These are phyloP conservation scores for Magallana ariakensis DNA, from an alignment of 1,140 invertebrate species.

Conservation along the genomic window DNA sequence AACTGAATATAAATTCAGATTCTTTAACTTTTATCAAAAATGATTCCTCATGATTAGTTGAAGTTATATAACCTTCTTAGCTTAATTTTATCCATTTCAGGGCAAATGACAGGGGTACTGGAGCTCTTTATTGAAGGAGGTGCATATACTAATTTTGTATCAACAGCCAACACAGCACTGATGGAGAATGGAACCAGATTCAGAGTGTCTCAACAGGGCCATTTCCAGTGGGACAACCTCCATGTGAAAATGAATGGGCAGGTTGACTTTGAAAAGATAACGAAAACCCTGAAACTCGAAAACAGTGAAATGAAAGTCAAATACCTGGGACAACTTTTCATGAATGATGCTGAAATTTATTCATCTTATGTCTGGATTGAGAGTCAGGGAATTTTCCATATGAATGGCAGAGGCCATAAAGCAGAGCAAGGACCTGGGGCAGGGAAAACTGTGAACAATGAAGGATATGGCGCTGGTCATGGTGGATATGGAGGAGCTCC, in stretches of 20 bases:
- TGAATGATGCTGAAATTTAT: slow-evolving; percentile 69
- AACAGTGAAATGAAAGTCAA: slow-evolving; percentile 66
- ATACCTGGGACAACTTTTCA: slow-evolving; percentile 68
- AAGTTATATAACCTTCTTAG: too few species aligned
- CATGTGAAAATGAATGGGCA: slow-evolving; percentile 63
- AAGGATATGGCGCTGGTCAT: slow-evolving; percentile 70
- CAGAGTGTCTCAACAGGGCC: slow-evolving; percentile 62
- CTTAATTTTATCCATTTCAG: too few species aligned
- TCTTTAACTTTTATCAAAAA: too few species aligned
- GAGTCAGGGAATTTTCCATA: slow-evolving; percentile 68
- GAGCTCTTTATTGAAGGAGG: slow-evolving; percentile 66
- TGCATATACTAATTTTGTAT: slow-evolving; percentile 61
- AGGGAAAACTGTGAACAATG: slow-evolving; percentile 60
- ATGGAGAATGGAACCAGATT: slow-evolving; percentile 65
- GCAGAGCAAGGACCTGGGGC: slow-evolving; percentile 63
- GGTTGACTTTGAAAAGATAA: slow-evolving; percentile 65
- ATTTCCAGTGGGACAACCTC: slow-evolving; percentile 66
- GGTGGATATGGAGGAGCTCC: slow-evolving; percentile 68
- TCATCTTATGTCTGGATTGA: slow-evolving; percentile 70
- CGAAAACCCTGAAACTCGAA: slow-evolving; percentile 59
- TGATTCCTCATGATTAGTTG: too few species aligned
- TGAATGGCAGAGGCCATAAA: slow-evolving; percentile 66
- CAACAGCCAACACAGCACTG: slow-evolving; percentile 69
- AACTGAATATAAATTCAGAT: too few species aligned
- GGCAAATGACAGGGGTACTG: slow-evolving; percentile 65